Evolutionary conservation across 2,797 vertebrate genomes (phyloP).

Genomic region (Nyctibius grandis): DNA sequence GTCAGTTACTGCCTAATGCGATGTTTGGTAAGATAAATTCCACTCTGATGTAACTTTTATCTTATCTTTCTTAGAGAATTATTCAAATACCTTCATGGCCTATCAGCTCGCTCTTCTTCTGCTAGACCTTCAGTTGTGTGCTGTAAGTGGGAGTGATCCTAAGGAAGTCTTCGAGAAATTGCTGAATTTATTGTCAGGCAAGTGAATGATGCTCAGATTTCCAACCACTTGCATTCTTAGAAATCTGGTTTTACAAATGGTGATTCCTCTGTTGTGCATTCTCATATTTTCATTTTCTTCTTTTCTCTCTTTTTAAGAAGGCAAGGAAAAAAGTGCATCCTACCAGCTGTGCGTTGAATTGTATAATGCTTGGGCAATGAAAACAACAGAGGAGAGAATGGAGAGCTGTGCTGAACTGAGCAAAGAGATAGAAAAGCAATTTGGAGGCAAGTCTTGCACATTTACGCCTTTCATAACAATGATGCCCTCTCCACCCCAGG

Average conservation of each 20-base stretch:
- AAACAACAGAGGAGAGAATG: background rate
- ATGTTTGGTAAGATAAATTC: too few species aligned
- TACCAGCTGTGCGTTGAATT: background rate
- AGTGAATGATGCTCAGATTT: background rate
- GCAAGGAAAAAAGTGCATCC: too few species aligned
- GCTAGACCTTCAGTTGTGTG: background rate
- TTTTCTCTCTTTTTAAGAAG: background rate
- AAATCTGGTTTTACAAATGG: background rate
- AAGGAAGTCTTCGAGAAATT: background rate
- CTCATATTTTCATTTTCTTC: background rate
- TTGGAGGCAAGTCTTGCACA: background rate
- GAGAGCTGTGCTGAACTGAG: background rate
- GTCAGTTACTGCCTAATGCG: background rate
- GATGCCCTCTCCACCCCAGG: background rate
- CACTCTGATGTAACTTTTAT: background rate
- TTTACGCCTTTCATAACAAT: background rate
- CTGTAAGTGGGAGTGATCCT: background rate
- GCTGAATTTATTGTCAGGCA: background rate
- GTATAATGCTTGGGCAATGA: background rate
- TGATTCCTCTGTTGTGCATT: background rate
- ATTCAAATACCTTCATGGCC: too few species aligned
- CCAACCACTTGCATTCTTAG: background rate
- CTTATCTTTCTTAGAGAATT: background rate
- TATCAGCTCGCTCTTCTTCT: background rate
- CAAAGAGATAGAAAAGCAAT: background rate